These are phyloP conservation scores for Luperina nickerlii DNA, from an alignment of 2,888 invertebrate genomes.

Conservation along the genomic window DNA sequence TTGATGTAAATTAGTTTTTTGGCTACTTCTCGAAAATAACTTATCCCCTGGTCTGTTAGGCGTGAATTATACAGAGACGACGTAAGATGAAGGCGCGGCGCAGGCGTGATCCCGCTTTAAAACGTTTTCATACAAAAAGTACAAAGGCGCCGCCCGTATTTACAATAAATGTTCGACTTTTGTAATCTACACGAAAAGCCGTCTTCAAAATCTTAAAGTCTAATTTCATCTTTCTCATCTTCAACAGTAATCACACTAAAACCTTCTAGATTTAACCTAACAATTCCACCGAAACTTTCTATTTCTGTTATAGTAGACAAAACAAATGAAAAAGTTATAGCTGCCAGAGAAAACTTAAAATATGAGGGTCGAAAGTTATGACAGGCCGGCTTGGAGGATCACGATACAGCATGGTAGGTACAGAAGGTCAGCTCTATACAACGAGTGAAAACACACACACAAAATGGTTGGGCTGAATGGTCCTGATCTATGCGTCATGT, in stretches of 20 bases:
- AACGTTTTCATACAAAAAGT: too few relatives aligned
- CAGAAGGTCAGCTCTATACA: neutral
- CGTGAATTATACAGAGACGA: too few relatives aligned
- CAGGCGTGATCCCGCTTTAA: too few relatives aligned
- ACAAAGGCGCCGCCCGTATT: neutral
- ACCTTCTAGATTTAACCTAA: constrained; percentile 34
- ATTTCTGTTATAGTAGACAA: constrained; percentile 43
- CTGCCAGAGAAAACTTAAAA: constrained; percentile 65
- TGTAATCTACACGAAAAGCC: constrained; percentile 31
- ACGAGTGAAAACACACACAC: neutral
- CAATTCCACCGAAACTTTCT: constrained; percentile 42
- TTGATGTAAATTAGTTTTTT: neutral
- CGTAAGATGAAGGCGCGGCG: too few relatives aligned
- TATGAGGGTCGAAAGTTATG: constrained; percentile 70
- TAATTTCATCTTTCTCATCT: constrained; percentile 37
- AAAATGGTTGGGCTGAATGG: too few relatives aligned
- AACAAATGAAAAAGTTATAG: constrained; percentile 67
- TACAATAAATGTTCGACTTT: constrained; percentile 22
- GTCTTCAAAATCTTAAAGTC: constrained; percentile 32
- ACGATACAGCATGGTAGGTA: neutral
- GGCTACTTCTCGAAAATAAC: neutral
- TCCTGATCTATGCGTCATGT: too few relatives aligned
- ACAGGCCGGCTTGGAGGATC: constrained; percentile 45
- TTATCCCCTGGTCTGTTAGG: neutral
- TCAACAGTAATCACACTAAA: constrained; percentile 40